Evolutionary conservation across 2,888 invertebrate genomes (phyloP), one percentile per base, ranked within the genome.

Genomic region (Prionchulus punctatus): DNA sequence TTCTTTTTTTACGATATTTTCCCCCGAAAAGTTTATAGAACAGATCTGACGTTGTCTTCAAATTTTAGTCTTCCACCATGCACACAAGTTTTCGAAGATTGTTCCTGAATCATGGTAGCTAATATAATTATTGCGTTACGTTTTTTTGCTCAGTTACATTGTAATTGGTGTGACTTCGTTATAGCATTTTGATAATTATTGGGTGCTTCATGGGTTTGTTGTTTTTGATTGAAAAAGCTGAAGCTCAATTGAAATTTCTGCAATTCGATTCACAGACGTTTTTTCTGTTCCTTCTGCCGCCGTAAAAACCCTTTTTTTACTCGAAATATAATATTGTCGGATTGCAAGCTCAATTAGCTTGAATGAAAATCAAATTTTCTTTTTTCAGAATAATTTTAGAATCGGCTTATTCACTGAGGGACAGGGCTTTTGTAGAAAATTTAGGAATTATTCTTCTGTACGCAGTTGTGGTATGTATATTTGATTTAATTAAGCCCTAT

Each of bases 401-500:
- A 62, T 73, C 78, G 1, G 73, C 79, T 0, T 79, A 76, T 66
- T 77, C 77, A 56, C 68, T 79, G 15, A 75, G 77, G 61, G 77
- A 79, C 62, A 67, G 74, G 56, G 75, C 75, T 1, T 79, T 79
- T 63, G 69, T 72, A 51, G 75, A 76, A 54, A 78, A 78, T 62
- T 59, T 79, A 25, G 77, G 77, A 53, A 75, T 77, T 12, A 75
- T 79, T 36, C 63, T 78, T 12, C 66, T 78, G 25, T 78, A 75
- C 62, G 78, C 79, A 15, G 75, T 78, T 15, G 61, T 79, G 61
- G 78, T 78, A 66, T 70, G 74, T 66, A 53, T 49, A 28, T 18
- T 15, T 21, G 7, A 18, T 7, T 18, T 18, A 36, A 7, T 36
- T 36, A 12, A 18, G 36, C 18, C 36, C 36, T 18, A 12, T 36